phyloP scores from a whole-genome alignment of 1,140 invertebrate species.

The Tetramorium simillimum region DNA sequence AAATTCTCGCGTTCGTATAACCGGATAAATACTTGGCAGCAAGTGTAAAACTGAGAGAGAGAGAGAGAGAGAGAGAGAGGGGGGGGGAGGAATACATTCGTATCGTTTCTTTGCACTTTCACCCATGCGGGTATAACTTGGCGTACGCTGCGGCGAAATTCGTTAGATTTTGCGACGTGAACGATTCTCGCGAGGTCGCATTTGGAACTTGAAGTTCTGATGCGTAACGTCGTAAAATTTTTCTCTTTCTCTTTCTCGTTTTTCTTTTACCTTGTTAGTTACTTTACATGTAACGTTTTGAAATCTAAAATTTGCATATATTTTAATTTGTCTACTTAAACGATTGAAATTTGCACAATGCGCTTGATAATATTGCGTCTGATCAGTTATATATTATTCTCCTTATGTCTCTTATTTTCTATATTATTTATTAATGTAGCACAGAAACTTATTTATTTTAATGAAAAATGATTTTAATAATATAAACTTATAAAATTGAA shows the following conservation, averaged over 20 bases:
- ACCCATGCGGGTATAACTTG: constrained; percentile 26
- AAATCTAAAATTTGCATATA: constrained; percentile 2
- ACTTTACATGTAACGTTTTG: constrained; percentile 5
- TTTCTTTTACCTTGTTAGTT: constrained; percentile 21
- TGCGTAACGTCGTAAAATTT: constrained; percentile 21
- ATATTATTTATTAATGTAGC: neutral
- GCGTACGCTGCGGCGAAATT: constrained; percentile 35
- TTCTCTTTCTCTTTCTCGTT: neutral
- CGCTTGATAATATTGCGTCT: neutral
- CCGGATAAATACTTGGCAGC: constrained; percentile 39
- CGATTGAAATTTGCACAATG: neutral
- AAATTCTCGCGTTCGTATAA: constrained; percentile 28
- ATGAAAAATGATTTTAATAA: neutral
- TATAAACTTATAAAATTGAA: neutral
- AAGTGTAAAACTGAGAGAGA: neutral
- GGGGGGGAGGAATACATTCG: neutral
- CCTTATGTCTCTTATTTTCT: neutral
- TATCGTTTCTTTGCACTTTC: constrained; percentile 34
- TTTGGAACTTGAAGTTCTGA: constrained; percentile 36
- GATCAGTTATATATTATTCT: neutral
- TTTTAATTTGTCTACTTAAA: neutral
- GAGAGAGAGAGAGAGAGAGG: neutral
- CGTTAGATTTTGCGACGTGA: constrained; percentile 42
- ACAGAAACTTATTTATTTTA: neutral
- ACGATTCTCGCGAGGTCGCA: constrained; percentile 33